phyloP scores from a whole-genome alignment of 2,888 invertebrate genomes.

The Oscheius sp. region DNA sequence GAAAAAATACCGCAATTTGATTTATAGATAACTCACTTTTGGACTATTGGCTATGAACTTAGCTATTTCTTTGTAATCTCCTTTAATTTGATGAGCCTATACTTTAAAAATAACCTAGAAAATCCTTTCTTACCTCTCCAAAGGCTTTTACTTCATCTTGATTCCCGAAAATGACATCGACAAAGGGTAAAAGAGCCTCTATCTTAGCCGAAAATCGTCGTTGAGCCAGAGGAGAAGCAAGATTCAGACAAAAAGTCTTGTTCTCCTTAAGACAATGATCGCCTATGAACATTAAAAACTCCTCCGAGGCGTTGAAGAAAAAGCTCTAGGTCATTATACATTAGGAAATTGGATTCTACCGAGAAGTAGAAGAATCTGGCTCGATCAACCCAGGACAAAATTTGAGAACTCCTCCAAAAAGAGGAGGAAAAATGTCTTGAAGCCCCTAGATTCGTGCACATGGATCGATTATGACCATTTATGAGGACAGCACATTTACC shows the following conservation, averaged over 20 bases:
- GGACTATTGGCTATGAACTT: slow-evolving; percentile 76
- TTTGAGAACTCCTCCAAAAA: background rate
- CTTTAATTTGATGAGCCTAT: slow-evolving; percentile 54
- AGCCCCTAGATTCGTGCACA: slow-evolving; percentile 70
- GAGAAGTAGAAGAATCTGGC: slow-evolving; percentile 89
- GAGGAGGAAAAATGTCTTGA: background rate
- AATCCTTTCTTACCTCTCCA: slow-evolving; percentile 77
- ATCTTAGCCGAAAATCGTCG: slow-evolving; percentile 82
- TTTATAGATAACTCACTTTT: background rate
- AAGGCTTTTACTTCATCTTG: slow-evolving; percentile 88
- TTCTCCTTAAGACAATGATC: background rate
- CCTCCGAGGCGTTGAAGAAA: background rate
- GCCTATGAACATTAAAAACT: background rate
- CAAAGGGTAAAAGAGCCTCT: slow-evolving; percentile 84
- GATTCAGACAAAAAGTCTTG: slow-evolving; percentile 83
- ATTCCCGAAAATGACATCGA: slow-evolving; percentile 93
- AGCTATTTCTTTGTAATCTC: slow-evolving; percentile 84
- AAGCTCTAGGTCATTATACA: background rate
- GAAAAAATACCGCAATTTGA: no score
- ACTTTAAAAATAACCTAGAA: slow-evolving; percentile 66
- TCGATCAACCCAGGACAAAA: slow-evolving; percentile 76
- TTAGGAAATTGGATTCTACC: background rate
- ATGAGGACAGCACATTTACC: slow-evolving; percentile 96
- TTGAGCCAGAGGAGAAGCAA: slow-evolving; percentile 92
- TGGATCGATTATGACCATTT: slow-evolving; percentile 79